These are phyloP conservation scores for Bryconaethiops microstoma DNA, from an alignment of 2,797 vertebrate genomes.

Conservation along the genomic window DNA sequence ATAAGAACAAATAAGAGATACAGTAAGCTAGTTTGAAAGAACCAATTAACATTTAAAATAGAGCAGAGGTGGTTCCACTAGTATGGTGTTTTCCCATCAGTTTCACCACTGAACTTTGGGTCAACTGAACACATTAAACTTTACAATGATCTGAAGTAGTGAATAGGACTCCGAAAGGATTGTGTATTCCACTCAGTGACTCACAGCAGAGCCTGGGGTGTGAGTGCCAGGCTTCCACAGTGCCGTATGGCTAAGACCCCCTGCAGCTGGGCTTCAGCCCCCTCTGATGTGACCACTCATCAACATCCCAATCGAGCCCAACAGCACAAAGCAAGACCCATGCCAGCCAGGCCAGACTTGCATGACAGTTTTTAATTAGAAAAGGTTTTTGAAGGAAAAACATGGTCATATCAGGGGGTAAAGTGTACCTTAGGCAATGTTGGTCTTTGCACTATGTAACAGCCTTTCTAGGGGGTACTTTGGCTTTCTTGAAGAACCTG, in stretches of 20 bases:
- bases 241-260: conserved; percentile 38
- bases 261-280: conserved; percentile 37
- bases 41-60: background rate
- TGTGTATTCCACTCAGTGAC: conserved; percentile 38
- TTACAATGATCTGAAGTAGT: conserved; percentile 28
- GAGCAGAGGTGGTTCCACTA: background rate
- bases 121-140: background rate
- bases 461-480: background rate
- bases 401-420: conserved; percentile 37
- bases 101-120: too few species aligned
- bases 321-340: conserved; percentile 45
- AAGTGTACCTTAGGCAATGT: conserved; percentile 34
- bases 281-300: conserved; percentile 60
- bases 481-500: background rate
- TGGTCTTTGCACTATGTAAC: background rate
- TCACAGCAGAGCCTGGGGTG: conserved; percentile 44
- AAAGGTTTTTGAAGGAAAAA: conserved; percentile 42
- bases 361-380: conserved; percentile 55
- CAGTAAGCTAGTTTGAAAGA: background rate
- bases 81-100: background rate
- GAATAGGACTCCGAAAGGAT: conserved; percentile 8
- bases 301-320: conserved; percentile 50
- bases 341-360: conserved; percentile 44
- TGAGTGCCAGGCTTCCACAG: background rate
- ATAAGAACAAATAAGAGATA: too few species aligned